These are phyloP conservation scores for Nycticebus coucang DNA, from an alignment of 2,113 vertebrate genomes.

Conservation along the genomic window DNA sequence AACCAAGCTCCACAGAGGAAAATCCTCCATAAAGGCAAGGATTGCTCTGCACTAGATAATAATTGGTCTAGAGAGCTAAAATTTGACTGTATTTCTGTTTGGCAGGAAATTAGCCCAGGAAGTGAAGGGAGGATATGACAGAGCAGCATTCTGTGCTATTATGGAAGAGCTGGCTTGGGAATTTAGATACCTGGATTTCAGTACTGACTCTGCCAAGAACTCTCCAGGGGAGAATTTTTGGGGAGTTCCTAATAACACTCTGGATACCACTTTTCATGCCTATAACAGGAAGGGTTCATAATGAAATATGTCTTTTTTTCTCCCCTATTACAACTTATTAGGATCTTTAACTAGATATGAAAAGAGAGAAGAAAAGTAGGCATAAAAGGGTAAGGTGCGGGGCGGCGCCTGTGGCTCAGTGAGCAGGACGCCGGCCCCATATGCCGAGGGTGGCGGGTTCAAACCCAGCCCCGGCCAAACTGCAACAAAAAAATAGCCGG, in stretches of 20 bases:
- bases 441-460: too few relatives aligned
- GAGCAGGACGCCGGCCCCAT: too few relatives aligned
- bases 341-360: neutral
- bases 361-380: neutral
- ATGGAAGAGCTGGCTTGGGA: neutral
- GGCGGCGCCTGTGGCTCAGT: too few relatives aligned
- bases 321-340: neutral
- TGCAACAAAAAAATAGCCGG: too few relatives aligned
- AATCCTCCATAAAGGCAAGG: constrained; percentile 55
- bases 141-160: neutral
- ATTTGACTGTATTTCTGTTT: constrained; percentile 22
- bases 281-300: neutral
- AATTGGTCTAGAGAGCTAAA: constrained; percentile 53
- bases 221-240: neutral
- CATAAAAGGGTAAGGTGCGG: neutral
- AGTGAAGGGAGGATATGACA: neutral
- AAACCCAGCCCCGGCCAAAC: too few relatives aligned
- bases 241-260: neutral
- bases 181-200: neutral
- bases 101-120: constrained; percentile 26
- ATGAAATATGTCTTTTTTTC: neutral
- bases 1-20: constrained; percentile 47
- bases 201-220: neutral
- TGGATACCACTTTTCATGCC: neutral
- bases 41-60: constrained; percentile 66